Evolutionary conservation across 2,797 vertebrate species (phyloP).

Genomic region (Pangasius mekongensis): DNA sequence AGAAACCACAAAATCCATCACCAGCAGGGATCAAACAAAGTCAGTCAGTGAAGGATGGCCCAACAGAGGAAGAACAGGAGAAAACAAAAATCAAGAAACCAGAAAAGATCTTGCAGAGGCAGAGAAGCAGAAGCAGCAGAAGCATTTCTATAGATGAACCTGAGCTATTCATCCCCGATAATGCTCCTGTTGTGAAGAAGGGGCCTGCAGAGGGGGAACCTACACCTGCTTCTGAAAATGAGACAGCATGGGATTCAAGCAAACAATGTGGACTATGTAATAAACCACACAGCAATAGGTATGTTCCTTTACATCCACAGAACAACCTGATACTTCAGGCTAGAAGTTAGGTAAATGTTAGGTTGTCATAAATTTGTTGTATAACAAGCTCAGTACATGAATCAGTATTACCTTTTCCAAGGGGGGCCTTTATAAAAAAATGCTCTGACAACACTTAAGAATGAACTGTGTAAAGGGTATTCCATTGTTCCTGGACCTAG

Average conservation of each 20-base stretch:
- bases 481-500: neutral
- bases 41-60: constrained; percentile 75
- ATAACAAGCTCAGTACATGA: neutral
- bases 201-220: constrained; percentile 78
- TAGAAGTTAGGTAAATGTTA: neutral
- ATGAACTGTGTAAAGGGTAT: neutral
- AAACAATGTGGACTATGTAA: constrained; percentile 95
- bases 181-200: constrained; percentile 88
- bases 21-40: constrained; percentile 62
- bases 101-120: constrained; percentile 85
- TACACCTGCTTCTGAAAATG: constrained; percentile 71
- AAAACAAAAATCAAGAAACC: constrained; percentile 83
- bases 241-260: constrained; percentile 88
- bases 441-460: neutral
- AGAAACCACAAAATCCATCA: constrained; percentile 75
- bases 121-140: constrained; percentile 83
- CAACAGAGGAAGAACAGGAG: constrained; percentile 81
- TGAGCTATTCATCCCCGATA: constrained; percentile 94
- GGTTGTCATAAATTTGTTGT: neutral
- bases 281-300: constrained; percentile 96
- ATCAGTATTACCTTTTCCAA: neutral
- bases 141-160: constrained; percentile 94
- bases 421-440: neutral
- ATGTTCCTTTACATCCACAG: constrained; percentile 54
- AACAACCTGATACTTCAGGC: neutral